phyloP scores from a whole-genome alignment of 2,797 vertebrate species.

The Lepilemur ruficaudatus region DNA sequence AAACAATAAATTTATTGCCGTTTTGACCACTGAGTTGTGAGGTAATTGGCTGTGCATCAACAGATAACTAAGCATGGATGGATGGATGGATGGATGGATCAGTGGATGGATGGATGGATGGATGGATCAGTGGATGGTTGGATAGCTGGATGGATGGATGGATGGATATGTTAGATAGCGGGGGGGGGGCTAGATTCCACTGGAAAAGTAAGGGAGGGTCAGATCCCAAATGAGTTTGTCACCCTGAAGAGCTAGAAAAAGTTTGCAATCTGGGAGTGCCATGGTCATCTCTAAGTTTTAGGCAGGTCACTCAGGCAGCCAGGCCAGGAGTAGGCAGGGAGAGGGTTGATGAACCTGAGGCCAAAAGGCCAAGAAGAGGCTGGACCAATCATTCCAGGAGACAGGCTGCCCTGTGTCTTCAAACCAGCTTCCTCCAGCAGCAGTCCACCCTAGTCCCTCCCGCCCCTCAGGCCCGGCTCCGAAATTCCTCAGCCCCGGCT shows the following conservation, averaged over 20 bases:
- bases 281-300: background rate
- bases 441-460: background rate
- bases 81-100: background rate
- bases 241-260: background rate
- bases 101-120: background rate
- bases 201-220: background rate
- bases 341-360: background rate
- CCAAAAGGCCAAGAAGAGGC: background rate
- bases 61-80: background rate
- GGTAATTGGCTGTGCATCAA: background rate
- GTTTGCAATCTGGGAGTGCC: background rate
- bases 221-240: background rate
- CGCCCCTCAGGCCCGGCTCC: background rate
- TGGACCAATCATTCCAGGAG: background rate
- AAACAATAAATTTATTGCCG: background rate
- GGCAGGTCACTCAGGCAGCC: background rate
- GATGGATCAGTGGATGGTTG: background rate
- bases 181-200: background rate
- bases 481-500: background rate
- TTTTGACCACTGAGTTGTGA: background rate
- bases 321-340: background rate
- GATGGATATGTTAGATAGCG: background rate
- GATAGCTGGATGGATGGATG: accelerated
- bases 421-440: background rate
- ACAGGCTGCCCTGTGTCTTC: background rate